Conservation (phyloP, 2,888 invertebrate species). For the Spisula subtruncata region DNA sequence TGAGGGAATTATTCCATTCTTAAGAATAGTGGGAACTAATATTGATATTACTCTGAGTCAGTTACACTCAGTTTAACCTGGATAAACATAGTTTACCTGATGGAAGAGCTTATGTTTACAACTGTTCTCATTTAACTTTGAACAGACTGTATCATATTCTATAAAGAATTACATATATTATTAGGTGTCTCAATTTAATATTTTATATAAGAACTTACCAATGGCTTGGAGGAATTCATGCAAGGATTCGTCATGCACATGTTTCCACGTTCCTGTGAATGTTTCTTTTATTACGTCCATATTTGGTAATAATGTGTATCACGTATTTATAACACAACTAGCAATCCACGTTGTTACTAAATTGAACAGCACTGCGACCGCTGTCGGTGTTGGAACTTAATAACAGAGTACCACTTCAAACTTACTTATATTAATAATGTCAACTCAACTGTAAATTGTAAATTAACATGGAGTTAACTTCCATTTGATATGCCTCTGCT, state of each 20-base stretch:
- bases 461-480: neutral
- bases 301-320: neutral
- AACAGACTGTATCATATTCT: too few relatives aligned
- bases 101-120: too few relatives aligned
- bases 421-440: neutral
- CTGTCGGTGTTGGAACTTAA: neutral
- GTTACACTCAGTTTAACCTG: too few relatives aligned
- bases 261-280: conserved; percentile 57
- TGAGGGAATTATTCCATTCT: too few relatives aligned
- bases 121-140: too few relatives aligned
- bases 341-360: neutral
- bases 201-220: conserved; percentile 52
- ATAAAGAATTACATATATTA: too few relatives aligned
- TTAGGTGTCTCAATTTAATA: too few relatives aligned
- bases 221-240: conserved; percentile 63
- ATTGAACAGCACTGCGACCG: neutral
- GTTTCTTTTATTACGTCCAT: conserved; percentile 50
- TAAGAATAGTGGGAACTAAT: too few relatives aligned
- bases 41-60: too few relatives aligned
- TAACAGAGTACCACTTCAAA: neutral
- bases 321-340: neutral
- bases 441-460: neutral
- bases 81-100: too few relatives aligned
- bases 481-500: too few relatives aligned
- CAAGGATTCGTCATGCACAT: conserved; percentile 57